Percentiles rank a stretch among this genome's conserved stretches.
These are phyloP conservation scores for Galagoides demidoff DNA, from an alignment of 2,797 vertebrate genomes.

Conservation along the genomic window DNA sequence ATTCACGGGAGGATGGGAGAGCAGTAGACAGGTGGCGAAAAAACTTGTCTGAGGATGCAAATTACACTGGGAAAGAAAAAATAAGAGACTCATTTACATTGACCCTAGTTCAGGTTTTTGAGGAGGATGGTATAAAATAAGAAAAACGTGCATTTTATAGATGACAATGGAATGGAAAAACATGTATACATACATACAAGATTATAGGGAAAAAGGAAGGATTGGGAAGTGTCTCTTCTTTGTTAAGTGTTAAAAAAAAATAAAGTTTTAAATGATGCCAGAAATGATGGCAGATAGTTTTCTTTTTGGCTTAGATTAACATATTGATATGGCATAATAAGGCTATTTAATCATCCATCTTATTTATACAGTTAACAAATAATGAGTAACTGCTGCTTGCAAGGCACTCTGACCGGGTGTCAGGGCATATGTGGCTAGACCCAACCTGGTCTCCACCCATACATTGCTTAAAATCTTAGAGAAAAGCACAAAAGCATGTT, in stretches of 20 bases:
- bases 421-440: neutral
- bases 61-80: neutral
- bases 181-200: neutral
- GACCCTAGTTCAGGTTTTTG: neutral
- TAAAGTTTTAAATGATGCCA: neutral
- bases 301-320: neutral
- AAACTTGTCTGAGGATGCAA: neutral
- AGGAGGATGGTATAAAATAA: neutral
- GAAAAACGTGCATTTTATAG: neutral
- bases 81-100: neutral
- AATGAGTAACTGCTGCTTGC: neutral
- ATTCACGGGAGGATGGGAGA: neutral
- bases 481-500: neutral
- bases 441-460: neutral
- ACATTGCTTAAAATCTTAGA: neutral
- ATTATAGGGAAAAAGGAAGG: neutral
- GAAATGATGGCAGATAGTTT: neutral
- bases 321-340: neutral
- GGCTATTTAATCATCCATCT: neutral
- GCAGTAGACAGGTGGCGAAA: neutral
- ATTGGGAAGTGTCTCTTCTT: neutral
- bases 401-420: neutral
- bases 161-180: constrained; percentile 10
- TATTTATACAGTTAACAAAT: neutral
- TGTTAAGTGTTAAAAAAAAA: neutral